Evolutionary conservation across 2,888 invertebrate genomes (phyloP), one percentile per base, ranked within the genome.

Genomic region (Acanthoscelides obtectus): DNA sequence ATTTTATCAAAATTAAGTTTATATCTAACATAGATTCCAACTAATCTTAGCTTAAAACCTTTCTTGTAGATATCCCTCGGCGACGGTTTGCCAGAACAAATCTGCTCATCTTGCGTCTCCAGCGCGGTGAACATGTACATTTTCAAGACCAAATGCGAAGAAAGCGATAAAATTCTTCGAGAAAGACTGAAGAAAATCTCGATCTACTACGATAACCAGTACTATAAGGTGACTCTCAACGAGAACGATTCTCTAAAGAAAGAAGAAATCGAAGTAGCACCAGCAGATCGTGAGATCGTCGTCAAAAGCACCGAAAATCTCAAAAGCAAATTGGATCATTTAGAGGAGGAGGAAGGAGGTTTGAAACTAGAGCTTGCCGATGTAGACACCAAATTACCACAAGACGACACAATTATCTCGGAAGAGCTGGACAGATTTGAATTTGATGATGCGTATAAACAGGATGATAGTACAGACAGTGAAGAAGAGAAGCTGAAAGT

Each of bases 21-120:
- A n/a, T n/a, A n/a, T n/a, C n/a, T n/a, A n/a, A n/a, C n/a, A n/a
- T n/a, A n/a, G n/a, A n/a, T n/a, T n/a, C n/a, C n/a, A n/a, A n/a
- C n/a, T n/a, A n/a, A n/a, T n/a, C n/a, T 20, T 22, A 67, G 20
- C 22, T n/a, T n/a, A n/a, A n/a, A n/a, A n/a, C n/a, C n/a, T n/a
- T n/a, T 73, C 74, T 81, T 80, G 22, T 72, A 83, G 83, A 82
- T 87, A 71, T 82, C 83, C 20, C 74, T 83, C 20, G 87, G 87
- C 65, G 91, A 91, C 84, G 88, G 88, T 64, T 81, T 91, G 71
- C 90, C 91, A 0, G 88, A 90, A 78, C 86, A 86, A 70, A 84
- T 91, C 68, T 92, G 91, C 78, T 78, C 84, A 74, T 83, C 85
- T 6, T 92, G 91, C 81, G 85, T 87, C 0, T 84, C 85, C 72